phyloP scores from a whole-genome alignment of 1,140 invertebrate species.

The Zaprionus tsacasi region DNA sequence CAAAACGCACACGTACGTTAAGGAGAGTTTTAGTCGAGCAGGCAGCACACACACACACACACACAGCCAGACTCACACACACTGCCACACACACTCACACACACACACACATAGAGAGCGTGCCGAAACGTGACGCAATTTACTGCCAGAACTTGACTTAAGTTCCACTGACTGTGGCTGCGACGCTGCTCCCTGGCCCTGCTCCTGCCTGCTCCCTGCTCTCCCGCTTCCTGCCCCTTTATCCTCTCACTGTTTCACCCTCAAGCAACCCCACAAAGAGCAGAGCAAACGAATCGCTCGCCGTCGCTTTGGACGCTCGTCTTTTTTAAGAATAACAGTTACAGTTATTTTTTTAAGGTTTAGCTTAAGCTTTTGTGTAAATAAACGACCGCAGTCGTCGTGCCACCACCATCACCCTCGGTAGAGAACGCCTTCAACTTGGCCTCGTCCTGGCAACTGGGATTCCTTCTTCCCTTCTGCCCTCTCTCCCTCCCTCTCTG shows the following conservation, averaged over 20 bases:
- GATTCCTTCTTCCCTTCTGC: constrained; percentile 1
- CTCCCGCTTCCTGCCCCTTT: constrained; percentile 3
- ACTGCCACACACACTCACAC: constrained; percentile 11
- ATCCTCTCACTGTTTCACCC: constrained; percentile 57
- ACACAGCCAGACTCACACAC: constrained; percentile 70
- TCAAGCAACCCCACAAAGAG: constrained; percentile 62
- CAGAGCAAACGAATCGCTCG: not conserved
- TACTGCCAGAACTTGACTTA: constrained; percentile 81
- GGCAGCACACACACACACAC: constrained; percentile 63
- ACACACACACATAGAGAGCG: constrained; percentile 37
- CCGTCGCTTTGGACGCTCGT: constrained; percentile 39
- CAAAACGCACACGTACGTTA: constrained; percentile 78
- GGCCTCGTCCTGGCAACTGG: constrained; percentile 16
- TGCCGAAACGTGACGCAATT: constrained; percentile 81
- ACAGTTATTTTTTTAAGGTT: constrained; percentile 83
- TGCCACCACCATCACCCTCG: constrained; percentile 39
- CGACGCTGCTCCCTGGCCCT: constrained; percentile 6
- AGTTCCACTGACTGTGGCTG: constrained; percentile 49
- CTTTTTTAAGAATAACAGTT: constrained; percentile 78
- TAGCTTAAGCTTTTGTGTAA: constrained; percentile 83
- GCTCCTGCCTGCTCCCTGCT: not conserved
- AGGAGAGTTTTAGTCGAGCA: constrained; percentile 46
- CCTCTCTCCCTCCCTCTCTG: not conserved
- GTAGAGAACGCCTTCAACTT: constrained; percentile 17
- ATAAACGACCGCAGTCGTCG: constrained; percentile 76